phyloP scores from a whole-genome alignment of 2,797 vertebrate genomes.

The Botia almorhae region DNA sequence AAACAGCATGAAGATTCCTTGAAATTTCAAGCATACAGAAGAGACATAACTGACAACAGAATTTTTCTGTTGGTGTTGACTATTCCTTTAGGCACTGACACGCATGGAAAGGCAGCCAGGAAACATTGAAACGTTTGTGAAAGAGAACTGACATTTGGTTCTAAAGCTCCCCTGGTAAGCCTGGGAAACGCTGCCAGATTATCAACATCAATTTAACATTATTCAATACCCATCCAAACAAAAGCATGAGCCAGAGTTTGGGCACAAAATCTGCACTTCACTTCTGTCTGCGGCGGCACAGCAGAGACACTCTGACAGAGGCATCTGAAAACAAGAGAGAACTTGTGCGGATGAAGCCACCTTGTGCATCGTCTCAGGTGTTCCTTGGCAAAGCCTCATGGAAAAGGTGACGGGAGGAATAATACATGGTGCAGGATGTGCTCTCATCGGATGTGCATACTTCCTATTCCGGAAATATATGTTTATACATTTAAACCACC shows the following conservation, averaged over 20 bases:
- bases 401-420: constrained; percentile 67
- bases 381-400: constrained; percentile 65
- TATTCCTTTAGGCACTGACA: not conserved
- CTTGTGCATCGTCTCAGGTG: constrained; percentile 67
- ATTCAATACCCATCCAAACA: not conserved
- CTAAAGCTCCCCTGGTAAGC: not conserved
- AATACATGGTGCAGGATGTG: constrained; percentile 8
- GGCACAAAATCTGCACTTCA: constrained; percentile 39
- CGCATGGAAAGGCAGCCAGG: not conserved
- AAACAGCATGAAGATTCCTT: not conserved
- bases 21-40: too few relatives aligned
- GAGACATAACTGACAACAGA: too few relatives aligned
- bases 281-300: constrained; percentile 2
- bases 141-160: not conserved
- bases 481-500: not conserved
- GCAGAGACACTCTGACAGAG: constrained; percentile 42
- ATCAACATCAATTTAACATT: constrained; percentile 8
- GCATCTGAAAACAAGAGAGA: constrained; percentile 62
- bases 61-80: not conserved
- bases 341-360: constrained; percentile 64
- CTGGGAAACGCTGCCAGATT: not conserved
- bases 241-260: not conserved
- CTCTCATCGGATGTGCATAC: not conserved
- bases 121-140: not conserved
- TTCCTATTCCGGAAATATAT: not conserved